These are phyloP conservation scores for Clitarchus hookeri DNA, from an alignment of 2,888 invertebrate genomes.

Conservation along the genomic window DNA sequence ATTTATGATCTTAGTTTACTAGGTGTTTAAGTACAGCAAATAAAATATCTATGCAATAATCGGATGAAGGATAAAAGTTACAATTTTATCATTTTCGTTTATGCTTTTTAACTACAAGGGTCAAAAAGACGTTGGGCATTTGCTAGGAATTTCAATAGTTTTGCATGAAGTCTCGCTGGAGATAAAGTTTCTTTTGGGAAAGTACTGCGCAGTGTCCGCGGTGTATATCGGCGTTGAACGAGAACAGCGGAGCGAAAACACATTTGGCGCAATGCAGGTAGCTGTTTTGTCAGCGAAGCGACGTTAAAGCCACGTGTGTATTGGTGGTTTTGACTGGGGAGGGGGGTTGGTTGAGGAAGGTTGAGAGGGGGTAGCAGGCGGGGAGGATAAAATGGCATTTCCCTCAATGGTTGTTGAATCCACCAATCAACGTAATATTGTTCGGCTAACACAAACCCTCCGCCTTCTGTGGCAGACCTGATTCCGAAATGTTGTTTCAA, in stretches of 20 bases:
- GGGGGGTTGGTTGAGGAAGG: neutral
- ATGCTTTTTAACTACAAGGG: too few relatives aligned
- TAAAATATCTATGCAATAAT: too few relatives aligned
- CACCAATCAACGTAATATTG: constrained; percentile 9
- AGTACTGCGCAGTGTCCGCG: neutral
- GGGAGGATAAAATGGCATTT: neutral
- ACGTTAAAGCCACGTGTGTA: neutral
- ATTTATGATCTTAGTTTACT: too few relatives aligned
- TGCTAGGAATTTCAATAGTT: neutral
- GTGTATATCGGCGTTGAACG: neutral
- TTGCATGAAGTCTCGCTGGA: neutral
- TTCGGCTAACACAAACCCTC: neutral
- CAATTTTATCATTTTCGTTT: too few relatives aligned
- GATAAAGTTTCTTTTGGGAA: neutral
- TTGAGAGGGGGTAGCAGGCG: neutral
- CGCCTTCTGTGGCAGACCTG: neutral
- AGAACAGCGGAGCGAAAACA: neutral
- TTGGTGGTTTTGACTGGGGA: neutral
- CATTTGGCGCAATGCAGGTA: constrained; percentile 1
- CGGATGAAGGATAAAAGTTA: too few relatives aligned
- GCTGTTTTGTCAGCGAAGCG: neutral
- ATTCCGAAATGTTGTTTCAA: constrained; percentile 14
- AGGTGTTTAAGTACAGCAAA: too few relatives aligned
- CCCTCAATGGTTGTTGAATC: neutral
- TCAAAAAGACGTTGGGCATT: too few relatives aligned